Evolutionary conservation across 2,888 invertebrate species (phyloP).

Genomic region (Pediacus dermestoides): DNA sequence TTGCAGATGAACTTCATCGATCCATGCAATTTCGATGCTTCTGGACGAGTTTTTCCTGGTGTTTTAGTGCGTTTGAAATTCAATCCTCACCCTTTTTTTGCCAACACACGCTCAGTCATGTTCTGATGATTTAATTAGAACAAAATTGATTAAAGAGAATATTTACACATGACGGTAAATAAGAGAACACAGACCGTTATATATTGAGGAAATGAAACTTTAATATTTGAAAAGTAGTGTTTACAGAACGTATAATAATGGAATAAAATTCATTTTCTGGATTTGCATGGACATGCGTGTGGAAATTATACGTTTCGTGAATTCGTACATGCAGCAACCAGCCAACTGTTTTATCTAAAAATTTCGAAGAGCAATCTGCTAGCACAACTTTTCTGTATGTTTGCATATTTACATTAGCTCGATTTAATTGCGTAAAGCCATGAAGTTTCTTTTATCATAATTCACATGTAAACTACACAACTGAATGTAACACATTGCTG

Average conservation of each 20-base stretch:
- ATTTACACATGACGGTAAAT: conserved; percentile 24
- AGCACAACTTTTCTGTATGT: conserved; percentile 11
- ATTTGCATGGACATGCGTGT: conserved; percentile 41
- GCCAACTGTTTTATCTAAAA: conserved; percentile 16
- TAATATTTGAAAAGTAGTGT: conserved; percentile 34
- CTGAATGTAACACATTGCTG: conserved; percentile 37
- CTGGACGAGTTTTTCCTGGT: too few relatives aligned
- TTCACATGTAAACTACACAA: conserved; percentile 40
- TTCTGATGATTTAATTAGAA: conserved; percentile 21
- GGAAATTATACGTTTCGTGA: conserved; percentile 32
- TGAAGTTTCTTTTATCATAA: conserved; percentile 43
- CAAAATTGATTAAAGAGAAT: conserved; percentile 22
- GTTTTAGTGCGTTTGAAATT: too few relatives aligned
- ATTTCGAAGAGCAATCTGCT: conserved; percentile 4
- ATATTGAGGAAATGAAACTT: conserved; percentile 29
- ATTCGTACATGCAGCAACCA: conserved; percentile 18
- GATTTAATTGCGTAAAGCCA: conserved; percentile 39
- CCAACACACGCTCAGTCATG: too few relatives aligned
- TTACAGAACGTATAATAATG: conserved; percentile 33
- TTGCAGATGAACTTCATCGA: too few relatives aligned
- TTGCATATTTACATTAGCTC: conserved; percentile 34
- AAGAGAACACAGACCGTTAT: conserved; percentile 21
- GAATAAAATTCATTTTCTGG: conserved; percentile 38
- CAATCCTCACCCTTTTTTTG: too few relatives aligned
- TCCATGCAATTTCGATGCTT: not conserved